Conservation (phyloP, 2,113 vertebrate genomes). For the Cyrtonyx montezumae region DNA sequence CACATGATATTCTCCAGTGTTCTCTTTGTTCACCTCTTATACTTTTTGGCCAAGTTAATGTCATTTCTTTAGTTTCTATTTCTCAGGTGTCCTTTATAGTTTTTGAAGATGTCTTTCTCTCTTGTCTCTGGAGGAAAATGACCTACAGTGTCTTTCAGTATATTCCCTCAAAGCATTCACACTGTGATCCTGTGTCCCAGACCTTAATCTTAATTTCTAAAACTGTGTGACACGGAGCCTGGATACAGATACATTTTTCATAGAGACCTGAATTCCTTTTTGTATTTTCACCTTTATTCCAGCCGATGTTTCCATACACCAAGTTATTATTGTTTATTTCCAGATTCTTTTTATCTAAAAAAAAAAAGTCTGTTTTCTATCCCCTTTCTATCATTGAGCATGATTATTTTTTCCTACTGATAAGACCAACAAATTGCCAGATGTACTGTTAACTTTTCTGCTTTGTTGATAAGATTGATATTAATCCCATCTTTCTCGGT, state of each 20-base stretch:
- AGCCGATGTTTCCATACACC: not conserved
- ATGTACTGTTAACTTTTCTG: constrained; percentile 21
- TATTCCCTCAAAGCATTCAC: not conserved
- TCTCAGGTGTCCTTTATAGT: not conserved
- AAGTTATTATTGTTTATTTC: constrained; percentile 17
- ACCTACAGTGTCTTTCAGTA: not conserved
- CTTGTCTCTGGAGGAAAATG: not conserved
- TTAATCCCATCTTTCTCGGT: constrained; percentile 15
- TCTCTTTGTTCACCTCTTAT: not conserved
- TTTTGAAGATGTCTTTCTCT: not conserved
- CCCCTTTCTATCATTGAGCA: not conserved
- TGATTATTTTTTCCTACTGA: not conserved
- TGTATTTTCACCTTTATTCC: not conserved
- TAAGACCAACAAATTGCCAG: constrained; percentile 15
- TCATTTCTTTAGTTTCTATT: not conserved
- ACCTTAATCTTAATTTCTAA: constrained; percentile 4
- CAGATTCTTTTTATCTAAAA: not conserved
- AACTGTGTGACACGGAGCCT: not conserved
- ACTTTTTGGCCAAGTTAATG: not conserved
- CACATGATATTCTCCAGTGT: not conserved
- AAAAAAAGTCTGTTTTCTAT: not conserved
- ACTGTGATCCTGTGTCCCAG: not conserved
- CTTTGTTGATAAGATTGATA: constrained; percentile 3
- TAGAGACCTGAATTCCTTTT: not conserved
- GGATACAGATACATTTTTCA: not conserved